Base-by-base conservation (phyloP, 2,797 vertebrate genomes). In the Acipenser ruthenus region DNA sequence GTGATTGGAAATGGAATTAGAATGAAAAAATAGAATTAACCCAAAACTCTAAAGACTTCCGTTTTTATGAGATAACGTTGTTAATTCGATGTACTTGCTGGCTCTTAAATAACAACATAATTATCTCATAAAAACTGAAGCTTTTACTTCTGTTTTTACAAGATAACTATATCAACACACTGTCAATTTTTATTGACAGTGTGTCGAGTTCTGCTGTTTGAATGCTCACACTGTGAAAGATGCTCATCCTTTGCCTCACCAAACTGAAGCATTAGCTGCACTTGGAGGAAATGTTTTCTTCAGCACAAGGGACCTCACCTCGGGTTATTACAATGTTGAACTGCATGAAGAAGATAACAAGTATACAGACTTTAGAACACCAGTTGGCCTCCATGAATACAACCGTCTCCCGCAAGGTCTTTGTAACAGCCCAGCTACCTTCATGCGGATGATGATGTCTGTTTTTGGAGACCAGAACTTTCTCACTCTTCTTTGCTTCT, bases 401-500 rank as follows among this genome's bases (percentile, higher is more conserved):
- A 64, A 64, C 62, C 6, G 62, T 8, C 7, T 64, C 11, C 7
- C 6, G 2, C 62, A 64, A 50, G 62, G 62, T 47, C 62, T 64
- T 11, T 64, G 15, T 8, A 64, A 64, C 11, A 64, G 62, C 62
- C 62, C 62, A 6, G 62, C 62, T 10, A 64, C 62, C 11, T 64
- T 64, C 62, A 64, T 64, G 62, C 8, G 62, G 8, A 64, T 64
- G 62, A 64, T 64, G 62, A 6, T 47, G 62, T 47, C 62, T 8
- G 37, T 64, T 23, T 64, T 64, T n/a, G 62, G 62, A 23, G 62
- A 64, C n/a, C 15, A 64, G n/a, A 6, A 64, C 49, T 64, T 64
- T 49, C 15, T 49, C 49, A 64, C 11, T 49, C 48, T 64, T 12
- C 48, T 64, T 8, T 64, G 62, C n/a, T 64, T 12, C n/a, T 37